These are phyloP conservation scores for Chroicocephalus ridibundus DNA, from an alignment of 2,113 vertebrate genomes.

Conservation along the genomic window DNA sequence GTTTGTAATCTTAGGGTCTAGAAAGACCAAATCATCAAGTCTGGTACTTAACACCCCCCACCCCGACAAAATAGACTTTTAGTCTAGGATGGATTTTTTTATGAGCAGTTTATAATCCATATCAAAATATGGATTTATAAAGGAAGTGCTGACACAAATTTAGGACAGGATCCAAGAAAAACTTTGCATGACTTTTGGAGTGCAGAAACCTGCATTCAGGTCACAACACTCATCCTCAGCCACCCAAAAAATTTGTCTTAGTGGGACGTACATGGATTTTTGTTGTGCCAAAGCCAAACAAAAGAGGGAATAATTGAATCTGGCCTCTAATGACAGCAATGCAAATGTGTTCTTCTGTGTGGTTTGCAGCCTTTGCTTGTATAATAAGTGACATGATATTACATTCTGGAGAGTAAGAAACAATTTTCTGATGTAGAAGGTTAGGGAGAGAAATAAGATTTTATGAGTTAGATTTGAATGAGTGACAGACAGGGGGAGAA, in stretches of 20 bases:
- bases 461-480: slow-evolving; percentile 10
- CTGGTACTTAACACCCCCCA: neutral
- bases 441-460: neutral
- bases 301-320: neutral
- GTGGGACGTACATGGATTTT: neutral
- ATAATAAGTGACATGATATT: neutral
- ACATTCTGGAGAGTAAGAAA: neutral
- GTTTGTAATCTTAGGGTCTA: neutral
- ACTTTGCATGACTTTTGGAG: neutral
- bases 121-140: slow-evolving; percentile 40
- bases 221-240: neutral
- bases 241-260: neutral
- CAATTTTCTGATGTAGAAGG: neutral
- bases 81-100: neutral
- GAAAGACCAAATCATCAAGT: slow-evolving; percentile 6
- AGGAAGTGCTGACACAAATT: slow-evolving; percentile 36
- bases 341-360: neutral
- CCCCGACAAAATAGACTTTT: neutral
- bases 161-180: slow-evolving; percentile 29
- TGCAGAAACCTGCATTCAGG: neutral
- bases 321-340: neutral
- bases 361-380: neutral
- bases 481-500: neutral
- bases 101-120: slow-evolving; percentile 24
- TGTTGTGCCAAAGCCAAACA: neutral